These are phyloP conservation scores for Monodelphis domestica DNA, from an alignment of 2,797 vertebrate species.

Conservation along the genomic window DNA sequence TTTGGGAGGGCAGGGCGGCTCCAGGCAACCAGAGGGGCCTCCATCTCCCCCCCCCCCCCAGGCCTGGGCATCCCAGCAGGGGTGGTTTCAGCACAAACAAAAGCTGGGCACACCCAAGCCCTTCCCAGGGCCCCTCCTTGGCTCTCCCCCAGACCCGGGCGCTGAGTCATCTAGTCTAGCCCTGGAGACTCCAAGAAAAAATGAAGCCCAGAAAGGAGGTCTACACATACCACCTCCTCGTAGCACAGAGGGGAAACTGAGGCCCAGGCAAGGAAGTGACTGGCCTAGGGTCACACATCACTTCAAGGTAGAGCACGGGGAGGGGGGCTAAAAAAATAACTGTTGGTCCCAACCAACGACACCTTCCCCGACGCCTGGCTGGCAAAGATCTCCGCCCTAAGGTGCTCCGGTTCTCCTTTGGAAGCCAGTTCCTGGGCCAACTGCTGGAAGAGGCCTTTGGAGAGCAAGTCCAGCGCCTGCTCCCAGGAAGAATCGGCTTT, in stretches of 20 bases:
- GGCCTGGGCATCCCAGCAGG: conserved; percentile 64
- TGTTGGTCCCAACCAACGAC: too few species aligned
- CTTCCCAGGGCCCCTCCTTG: not conserved
- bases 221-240: not conserved
- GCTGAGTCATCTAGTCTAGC: not conserved
- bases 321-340: too few species aligned
- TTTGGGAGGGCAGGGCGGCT: not conserved
- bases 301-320: not conserved
- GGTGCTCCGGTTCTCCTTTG: not conserved
- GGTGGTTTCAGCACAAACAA: not conserved
- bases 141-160: not conserved
- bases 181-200: not conserved
- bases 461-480: too few species aligned
- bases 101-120: not conserved
- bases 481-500: not conserved
- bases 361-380: not conserved
- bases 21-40: not conserved
- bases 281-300: not conserved
- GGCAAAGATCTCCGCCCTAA: not conserved
- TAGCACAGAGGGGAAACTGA: not conserved
- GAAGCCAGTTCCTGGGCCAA: not conserved
- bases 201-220: not conserved
- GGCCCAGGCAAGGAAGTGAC: too few species aligned
- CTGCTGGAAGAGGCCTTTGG: not conserved
- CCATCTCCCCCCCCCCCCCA: not conserved